A percentile compares a stretch with the other conserved stretches of the same genome.
phyloP scores from a whole-genome alignment of 2,113 vertebrate genomes.

The Apistogramma diplotaenia region DNA sequence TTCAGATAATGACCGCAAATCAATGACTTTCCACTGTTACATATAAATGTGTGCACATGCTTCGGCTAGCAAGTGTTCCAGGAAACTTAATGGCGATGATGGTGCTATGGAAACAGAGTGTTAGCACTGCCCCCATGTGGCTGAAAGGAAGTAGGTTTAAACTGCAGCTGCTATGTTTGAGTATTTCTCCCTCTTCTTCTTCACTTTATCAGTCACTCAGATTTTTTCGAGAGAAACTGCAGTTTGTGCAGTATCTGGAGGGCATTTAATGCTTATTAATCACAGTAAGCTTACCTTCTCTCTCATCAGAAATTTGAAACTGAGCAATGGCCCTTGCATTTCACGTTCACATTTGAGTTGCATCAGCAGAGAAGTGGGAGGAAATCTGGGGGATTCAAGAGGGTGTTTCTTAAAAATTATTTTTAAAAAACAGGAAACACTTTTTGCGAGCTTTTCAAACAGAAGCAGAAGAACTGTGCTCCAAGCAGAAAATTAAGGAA shows the following conservation, averaged over 20 bases:
- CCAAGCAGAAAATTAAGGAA: not conserved
- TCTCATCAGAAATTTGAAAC: not conserved
- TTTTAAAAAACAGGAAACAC: not conserved
- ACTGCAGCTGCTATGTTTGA: not conserved
- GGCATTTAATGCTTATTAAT: not conserved
- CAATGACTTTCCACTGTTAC: not conserved
- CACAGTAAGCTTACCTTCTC: not conserved
- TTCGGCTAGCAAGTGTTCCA: not conserved
- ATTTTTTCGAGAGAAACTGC: not conserved
- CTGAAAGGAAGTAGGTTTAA: not conserved
- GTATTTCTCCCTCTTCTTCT: not conserved
- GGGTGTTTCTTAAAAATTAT: not conserved
- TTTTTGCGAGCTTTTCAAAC: not conserved
- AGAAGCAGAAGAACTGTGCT: not conserved
- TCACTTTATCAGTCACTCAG: not conserved
- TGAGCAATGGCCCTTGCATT: not conserved
- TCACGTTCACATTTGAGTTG: constrained; percentile 2
- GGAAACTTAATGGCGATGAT: too few species aligned
- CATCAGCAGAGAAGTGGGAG: not conserved
- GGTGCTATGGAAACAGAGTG: too few species aligned
- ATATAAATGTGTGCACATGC: not conserved
- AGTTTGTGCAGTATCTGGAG: not conserved
- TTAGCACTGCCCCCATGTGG: not conserved
- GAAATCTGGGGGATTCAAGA: not conserved
- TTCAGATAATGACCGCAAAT: not conserved